These are phyloP conservation scores for Sebastes hopkinsi DNA, from an alignment of 2,797 vertebrate genomes.

Conservation along the genomic window DNA sequence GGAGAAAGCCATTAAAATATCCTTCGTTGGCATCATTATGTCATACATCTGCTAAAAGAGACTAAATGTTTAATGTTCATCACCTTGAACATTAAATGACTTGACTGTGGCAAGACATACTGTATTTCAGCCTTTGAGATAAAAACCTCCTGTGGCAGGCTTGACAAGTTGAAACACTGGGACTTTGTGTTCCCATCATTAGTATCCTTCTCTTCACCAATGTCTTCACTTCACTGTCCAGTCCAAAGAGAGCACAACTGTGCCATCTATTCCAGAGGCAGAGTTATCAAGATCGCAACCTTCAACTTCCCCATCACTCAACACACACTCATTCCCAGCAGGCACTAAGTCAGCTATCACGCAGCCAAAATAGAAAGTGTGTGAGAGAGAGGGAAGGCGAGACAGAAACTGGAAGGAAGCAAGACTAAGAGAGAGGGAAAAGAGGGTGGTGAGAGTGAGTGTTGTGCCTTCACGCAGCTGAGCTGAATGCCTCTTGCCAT, in stretches of 20 bases:
- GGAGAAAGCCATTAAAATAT: background rate
- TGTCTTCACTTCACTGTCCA: background rate
- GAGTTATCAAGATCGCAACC: constrained; percentile 30
- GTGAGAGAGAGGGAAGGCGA: background rate
- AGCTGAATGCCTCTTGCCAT: constrained; percentile 43
- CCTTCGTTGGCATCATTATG: background rate
- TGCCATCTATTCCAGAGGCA: background rate
- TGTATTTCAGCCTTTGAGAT: background rate
- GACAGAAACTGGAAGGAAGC: background rate
- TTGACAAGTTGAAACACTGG: constrained; percentile 4
- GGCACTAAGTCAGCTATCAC: constrained; percentile 17
- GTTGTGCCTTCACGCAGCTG: constrained; percentile 17
- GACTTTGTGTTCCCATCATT: constrained; percentile 4
- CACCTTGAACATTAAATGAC: background rate
- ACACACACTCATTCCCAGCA: constrained; percentile 25
- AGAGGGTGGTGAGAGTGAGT: constrained; percentile 3
- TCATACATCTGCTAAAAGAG: background rate
- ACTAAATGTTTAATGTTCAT: background rate
- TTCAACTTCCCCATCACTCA: constrained; percentile 40
- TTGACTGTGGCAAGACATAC: background rate
- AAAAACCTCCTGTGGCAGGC: background rate
- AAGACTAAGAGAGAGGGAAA: background rate
- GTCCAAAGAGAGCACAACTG: background rate
- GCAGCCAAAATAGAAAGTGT: constrained; percentile 4
- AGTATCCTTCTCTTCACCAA: background rate